Evolutionary conservation across 2,113 vertebrate genomes (phyloP), one percentile per base, ranked within the genome.

Genomic region (Anseranas semipalmata): DNA sequence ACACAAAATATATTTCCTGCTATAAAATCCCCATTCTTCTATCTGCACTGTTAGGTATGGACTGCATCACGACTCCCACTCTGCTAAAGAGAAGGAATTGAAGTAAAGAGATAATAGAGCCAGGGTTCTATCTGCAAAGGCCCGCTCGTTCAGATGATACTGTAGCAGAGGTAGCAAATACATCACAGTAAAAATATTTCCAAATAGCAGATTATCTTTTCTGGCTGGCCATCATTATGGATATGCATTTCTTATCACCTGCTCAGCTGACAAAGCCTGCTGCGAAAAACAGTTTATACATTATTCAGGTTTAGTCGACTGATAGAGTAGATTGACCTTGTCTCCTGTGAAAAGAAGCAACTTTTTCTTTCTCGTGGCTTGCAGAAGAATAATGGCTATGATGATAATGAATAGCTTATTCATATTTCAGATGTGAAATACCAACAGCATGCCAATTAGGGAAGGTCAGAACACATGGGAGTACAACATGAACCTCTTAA

Each of bases 351-450:
- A 83, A 94, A 95, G 77, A 72, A 95, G 67, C 84, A 91, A 91
- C 93, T 93, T 90, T 52, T 93, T 85, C 81, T 91, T 93, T 68
- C 74, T 87, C 63, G 84, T 87, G 74, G 78, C 59, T 96, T 21
- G 59, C 74, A 77, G 84, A 76, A 91, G 92, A 94, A 74, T 89
- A 96, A 95, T 85, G 85, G 41, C 89, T 85, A 85, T 83, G 93
- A 73, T 91, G 87, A 93, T 96, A 95, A 96, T 91, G 84, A 95
- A 95, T 63, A 93, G 91, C 93, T 96, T 89, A 87, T 95, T 96
- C 96, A 93, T 96, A 91, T 96, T 97, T 95, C 91, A 91, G 78
- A 83, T 55, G 71, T 93, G 91, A 90, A 95, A 91, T 87, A 67
- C 66, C 59, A 73, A 25, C 13, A 87, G 94, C 81, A 80, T 93